phyloP scores from a whole-genome alignment of 2,797 vertebrate genomes.

The Myiothlypis coronata region DNA sequence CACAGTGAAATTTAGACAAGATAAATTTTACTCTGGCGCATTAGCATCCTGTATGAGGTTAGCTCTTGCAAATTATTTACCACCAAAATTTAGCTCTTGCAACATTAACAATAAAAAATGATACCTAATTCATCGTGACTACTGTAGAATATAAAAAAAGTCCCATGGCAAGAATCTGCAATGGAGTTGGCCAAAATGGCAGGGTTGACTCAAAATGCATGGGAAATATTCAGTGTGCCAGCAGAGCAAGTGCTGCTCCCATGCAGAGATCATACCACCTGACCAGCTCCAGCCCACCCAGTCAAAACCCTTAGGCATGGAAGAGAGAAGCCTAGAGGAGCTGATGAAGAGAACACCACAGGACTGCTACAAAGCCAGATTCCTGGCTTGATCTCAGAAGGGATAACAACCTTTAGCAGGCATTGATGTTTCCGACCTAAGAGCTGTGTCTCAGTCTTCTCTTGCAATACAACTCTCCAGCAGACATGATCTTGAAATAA shows the following conservation, averaged over 20 bases:
- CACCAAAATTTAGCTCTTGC: not conserved
- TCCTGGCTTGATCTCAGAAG: not conserved
- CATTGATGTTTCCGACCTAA: not conserved
- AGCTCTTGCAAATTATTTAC: not conserved
- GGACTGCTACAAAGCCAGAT: not conserved
- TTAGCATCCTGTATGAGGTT: not conserved
- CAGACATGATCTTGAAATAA: not conserved
- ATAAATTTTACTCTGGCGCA: not conserved
- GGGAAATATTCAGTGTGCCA: not conserved
- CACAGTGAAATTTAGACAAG: not conserved
- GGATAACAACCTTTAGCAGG: not conserved
- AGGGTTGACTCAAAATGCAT: not conserved
- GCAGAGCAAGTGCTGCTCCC: not conserved
- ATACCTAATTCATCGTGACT: not conserved
- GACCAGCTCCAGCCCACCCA: not conserved
- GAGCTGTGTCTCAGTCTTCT: not conserved
- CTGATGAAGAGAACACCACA: not conserved
- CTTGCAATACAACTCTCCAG: not conserved
- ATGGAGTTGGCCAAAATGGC: not conserved
- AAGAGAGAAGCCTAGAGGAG: not conserved
- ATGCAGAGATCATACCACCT: not conserved
- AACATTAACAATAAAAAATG: not conserved
- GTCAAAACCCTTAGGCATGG: not conserved
- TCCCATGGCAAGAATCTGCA: not conserved
- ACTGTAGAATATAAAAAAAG: not conserved